phyloP scores from a whole-genome alignment of 1,140 invertebrate genomes.

The Drosophila ironensis region DNA sequence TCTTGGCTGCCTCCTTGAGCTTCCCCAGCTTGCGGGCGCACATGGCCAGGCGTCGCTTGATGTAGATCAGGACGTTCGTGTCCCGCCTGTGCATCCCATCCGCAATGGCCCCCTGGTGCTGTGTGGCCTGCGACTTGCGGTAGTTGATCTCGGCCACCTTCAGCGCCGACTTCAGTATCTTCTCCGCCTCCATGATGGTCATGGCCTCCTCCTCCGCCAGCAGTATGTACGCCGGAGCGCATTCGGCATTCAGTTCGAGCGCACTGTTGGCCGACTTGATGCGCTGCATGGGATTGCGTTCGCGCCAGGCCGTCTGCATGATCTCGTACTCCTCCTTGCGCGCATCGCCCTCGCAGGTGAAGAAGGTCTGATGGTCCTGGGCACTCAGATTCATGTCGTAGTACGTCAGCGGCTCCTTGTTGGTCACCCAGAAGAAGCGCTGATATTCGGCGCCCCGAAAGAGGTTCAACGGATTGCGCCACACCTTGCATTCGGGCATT shows the following conservation, averaged over 20 bases:
- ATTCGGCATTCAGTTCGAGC: constrained; percentile 95
- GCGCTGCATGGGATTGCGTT: constrained; percentile 94
- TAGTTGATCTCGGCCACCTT: constrained; percentile 95
- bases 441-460: constrained; percentile 98
- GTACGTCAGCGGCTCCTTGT: constrained; percentile 97
- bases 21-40: constrained; percentile 96
- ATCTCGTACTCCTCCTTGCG: constrained; percentile 97
- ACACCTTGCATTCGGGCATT: constrained; percentile 96
- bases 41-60: constrained; percentile 97
- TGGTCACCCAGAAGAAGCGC: constrained; percentile 94
- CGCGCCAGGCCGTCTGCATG: constrained; percentile 98
- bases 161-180: constrained; percentile 92
- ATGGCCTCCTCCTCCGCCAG: constrained; percentile 98
- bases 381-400: constrained; percentile 99
- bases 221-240: constrained; percentile 97
- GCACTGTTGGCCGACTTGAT: constrained; percentile 96
- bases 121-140: constrained; percentile 87
- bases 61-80: constrained; percentile 97
- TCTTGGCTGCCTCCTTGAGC: constrained; percentile 97
- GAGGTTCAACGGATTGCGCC: constrained; percentile 97
- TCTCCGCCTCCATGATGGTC: constrained; percentile 94
- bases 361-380: constrained; percentile 99
- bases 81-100: constrained; percentile 94
- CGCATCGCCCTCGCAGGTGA: constrained; percentile 95
- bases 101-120: constrained; percentile 89